A percentile compares a stretch with the other conserved stretches of the same genome.
phyloP scores from a whole-genome alignment of 1,140 invertebrate species.

The Pseudomyrmex flavicornis region DNA sequence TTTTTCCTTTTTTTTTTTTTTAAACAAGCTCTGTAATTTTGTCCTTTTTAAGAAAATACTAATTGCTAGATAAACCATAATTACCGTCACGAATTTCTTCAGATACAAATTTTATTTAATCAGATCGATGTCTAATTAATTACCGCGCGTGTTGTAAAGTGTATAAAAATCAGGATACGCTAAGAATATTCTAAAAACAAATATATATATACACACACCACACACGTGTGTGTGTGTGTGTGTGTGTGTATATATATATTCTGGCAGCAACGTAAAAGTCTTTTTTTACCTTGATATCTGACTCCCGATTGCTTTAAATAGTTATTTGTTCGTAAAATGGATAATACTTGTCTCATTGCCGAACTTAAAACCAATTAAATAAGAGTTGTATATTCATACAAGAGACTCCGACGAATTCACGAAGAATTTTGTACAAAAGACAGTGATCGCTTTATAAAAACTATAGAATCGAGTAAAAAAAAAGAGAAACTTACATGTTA shows the following conservation, averaged over 20 bases:
- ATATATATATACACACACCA: too few relatives aligned
- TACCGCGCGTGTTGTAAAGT: neutral
- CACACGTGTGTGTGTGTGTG: too few relatives aligned
- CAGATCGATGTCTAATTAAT: neutral
- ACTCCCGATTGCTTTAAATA: conserved; percentile 26
- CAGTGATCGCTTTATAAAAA: neutral
- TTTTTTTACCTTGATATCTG: neutral
- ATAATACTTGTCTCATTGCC: conserved; percentile 17
- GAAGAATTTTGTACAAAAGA: conserved; percentile 20
- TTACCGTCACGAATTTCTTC: neutral
- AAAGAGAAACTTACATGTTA: conserved; percentile 30
- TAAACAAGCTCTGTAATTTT: too few relatives aligned
- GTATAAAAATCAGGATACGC: neutral
- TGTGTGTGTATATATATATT: neutral
- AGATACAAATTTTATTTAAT: neutral
- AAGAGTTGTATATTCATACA: conserved; percentile 15
- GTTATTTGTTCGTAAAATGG: conserved; percentile 11
- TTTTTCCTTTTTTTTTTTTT: neutral
- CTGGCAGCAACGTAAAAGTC: conserved; percentile 14
- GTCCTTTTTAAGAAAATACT: too few relatives aligned
- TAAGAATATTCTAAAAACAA: too few relatives aligned
- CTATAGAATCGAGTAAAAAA: conserved; percentile 28
- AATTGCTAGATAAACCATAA: neutral
- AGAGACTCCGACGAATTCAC: conserved; percentile 9
- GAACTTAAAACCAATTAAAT: conserved; percentile 30